Base-by-base conservation (phyloP, 2,113 vertebrate species). In the Callipepla squamata region DNA sequence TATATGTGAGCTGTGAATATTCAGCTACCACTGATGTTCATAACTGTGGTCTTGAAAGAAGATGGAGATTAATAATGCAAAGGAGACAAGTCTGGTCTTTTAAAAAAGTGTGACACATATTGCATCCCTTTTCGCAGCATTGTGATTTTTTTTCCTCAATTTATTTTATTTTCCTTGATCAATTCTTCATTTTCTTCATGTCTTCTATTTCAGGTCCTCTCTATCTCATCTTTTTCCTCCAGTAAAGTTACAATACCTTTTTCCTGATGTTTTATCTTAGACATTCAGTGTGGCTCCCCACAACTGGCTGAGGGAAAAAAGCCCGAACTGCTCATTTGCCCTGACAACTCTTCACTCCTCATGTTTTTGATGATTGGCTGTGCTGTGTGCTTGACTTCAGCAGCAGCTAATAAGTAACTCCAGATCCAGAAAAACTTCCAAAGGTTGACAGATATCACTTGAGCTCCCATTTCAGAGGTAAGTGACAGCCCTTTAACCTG, bases 401-500 rank as follows among this genome's bases (percentile, higher is more conserved):
- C 61, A 84, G 82, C 73, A 92, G 90, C 94, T 94, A 94, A 85
- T 93, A 65, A 93, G 58, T 94, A 93, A 94, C 53, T 92, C 55
- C 68, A 68, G 57, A 80, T 87, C 51, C 75, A 86, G 84, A 67
- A 23, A 79, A 80, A 44, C 53, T 87, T 94, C 73, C 87, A 95
- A 92, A 95, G 87, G 88, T 48, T 92, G 91, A 83, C 48, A 61
- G 51, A 45, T 90, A 90, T 12, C 44, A 51, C 72, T 83, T 38
- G n/a, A 79, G 57, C n/a, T 93, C 65, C 80, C 14, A 2, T 91
- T 94, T 93, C 65, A 55, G 66, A 88, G 51, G 57, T 81, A 92
- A 89, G 80, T 80, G 69, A 66, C 79, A 95, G 55, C 57, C 44
- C 61, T 94, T 93, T 89, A 90, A 65, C 61, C 84, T 73, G 75